A percentile compares a stretch with the other conserved stretches of the same genome.
phyloP scores from a whole-genome alignment of 2,797 vertebrate species.

The Dendrocincla fuliginosa region DNA sequence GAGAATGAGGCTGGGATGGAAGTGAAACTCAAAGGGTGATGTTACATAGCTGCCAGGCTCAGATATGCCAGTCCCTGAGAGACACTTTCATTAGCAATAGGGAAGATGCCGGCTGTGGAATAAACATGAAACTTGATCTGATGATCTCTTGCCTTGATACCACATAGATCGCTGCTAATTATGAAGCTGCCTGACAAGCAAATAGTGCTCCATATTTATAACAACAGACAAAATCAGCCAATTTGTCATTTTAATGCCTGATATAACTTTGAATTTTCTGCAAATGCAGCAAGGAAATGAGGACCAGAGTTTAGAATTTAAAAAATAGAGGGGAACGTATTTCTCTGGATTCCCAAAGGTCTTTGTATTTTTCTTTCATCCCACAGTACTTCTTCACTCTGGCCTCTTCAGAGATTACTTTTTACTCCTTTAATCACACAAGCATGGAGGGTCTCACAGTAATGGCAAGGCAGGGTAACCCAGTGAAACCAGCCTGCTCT shows the following conservation, averaged over 20 bases:
- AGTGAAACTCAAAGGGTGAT: slow-evolving; percentile 52
- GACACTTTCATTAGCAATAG: slow-evolving; percentile 60
- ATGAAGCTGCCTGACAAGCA: slow-evolving; percentile 57
- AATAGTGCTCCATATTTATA: slow-evolving; percentile 53
- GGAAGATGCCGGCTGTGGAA: slow-evolving; percentile 36
- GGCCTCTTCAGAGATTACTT: background rate
- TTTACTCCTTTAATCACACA: background rate
- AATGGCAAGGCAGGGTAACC: background rate
- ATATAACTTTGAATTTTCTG: slow-evolving; percentile 46
- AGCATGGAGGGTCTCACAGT: background rate
- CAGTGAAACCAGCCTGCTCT: background rate
- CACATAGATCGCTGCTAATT: slow-evolving; percentile 47
- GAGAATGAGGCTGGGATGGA: slow-evolving; percentile 46
- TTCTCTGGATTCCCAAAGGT: slow-evolving; percentile 7
- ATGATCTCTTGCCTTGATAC: slow-evolving; percentile 59
- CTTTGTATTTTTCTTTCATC: background rate
- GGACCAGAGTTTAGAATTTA: background rate
- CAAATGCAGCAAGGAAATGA: background rate
- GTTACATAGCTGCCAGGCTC: slow-evolving; percentile 46
- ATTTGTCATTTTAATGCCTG: slow-evolving; percentile 48
- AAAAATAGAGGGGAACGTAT: background rate
- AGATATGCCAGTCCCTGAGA: slow-evolving; percentile 47
- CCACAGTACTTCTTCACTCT: background rate
- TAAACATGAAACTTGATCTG: slow-evolving; percentile 61
- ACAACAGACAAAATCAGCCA: slow-evolving; percentile 58